Conservation (phyloP, 2,888 invertebrate species). For the Pegoplata infirma region DNA sequence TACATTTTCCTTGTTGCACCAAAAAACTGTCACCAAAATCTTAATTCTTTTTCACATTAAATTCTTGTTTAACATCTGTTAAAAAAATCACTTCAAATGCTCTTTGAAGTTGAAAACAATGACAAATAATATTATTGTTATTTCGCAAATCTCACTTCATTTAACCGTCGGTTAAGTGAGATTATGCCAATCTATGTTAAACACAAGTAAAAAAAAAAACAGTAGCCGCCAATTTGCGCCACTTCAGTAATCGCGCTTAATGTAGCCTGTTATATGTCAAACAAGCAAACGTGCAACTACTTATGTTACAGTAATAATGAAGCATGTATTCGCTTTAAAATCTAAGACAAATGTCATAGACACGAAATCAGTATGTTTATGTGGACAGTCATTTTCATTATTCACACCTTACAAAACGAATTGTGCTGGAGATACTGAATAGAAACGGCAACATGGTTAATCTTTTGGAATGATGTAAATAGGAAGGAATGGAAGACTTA, state of each 20-base stretch:
- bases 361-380: constrained; percentile 32
- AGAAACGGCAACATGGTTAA: background rate
- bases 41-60: too few species aligned
- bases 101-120: too few species aligned
- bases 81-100: too few species aligned
- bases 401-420: constrained; percentile 37
- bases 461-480: too few species aligned
- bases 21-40: too few species aligned
- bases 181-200: background rate
- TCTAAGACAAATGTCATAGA: constrained; percentile 27
- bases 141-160: background rate
- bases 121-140: constrained; percentile 41
- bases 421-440: background rate
- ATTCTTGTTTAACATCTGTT: too few species aligned
- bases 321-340: constrained; percentile 9
- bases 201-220: background rate
- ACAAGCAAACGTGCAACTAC: constrained; percentile 34
- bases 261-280: constrained; percentile 44
- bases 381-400: constrained; percentile 6
- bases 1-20: too few species aligned
- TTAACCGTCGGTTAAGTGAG: background rate
- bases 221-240: too few species aligned
- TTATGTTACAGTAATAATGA: background rate
- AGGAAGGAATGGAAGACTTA: background rate
- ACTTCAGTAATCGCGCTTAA: constrained; percentile 27